A percentile compares a stretch with the other conserved stretches of the same genome.
These are phyloP conservation scores for Bombycilla garrulus DNA, from an alignment of 2,113 vertebrate species.

Conservation along the genomic window DNA sequence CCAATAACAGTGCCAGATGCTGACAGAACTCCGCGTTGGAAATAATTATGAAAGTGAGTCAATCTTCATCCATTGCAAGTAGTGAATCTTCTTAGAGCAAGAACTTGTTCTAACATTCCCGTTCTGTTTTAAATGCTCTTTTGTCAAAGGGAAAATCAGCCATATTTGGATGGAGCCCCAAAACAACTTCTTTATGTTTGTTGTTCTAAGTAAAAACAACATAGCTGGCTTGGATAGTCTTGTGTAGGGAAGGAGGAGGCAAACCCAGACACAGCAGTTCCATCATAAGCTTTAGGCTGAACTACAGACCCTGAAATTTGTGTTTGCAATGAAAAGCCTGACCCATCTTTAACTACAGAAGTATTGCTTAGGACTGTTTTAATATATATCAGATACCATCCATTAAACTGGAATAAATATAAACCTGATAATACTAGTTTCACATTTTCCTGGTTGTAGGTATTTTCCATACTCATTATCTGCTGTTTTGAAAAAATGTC, in stretches of 20 bases:
- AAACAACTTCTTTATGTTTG: background rate
- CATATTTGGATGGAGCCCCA: background rate
- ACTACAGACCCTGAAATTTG: background rate
- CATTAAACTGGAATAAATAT: constrained; percentile 59
- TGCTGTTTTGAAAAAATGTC: constrained; percentile 35
- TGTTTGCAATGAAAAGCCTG: background rate
- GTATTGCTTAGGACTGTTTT: background rate
- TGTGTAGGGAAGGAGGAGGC: background rate
- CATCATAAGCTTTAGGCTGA: background rate
- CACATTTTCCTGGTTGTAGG: constrained; percentile 38
- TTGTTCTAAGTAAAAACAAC: constrained; percentile 13
- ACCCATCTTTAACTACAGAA: background rate
- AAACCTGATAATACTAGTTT: constrained; percentile 37
- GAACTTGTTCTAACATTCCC: background rate
- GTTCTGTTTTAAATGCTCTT: background rate
- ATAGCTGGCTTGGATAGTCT: background rate
- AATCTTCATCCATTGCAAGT: background rate
- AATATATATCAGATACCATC: constrained; percentile 41
- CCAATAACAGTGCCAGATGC: background rate
- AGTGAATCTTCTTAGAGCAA: background rate
- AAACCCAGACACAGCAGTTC: background rate
- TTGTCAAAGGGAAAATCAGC: background rate
- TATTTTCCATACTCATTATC: constrained; percentile 36
- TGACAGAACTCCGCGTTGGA: background rate
- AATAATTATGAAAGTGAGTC: background rate